phyloP scores from a whole-genome alignment of 2,113 vertebrate species.

The Laterallus jamaicensis region DNA sequence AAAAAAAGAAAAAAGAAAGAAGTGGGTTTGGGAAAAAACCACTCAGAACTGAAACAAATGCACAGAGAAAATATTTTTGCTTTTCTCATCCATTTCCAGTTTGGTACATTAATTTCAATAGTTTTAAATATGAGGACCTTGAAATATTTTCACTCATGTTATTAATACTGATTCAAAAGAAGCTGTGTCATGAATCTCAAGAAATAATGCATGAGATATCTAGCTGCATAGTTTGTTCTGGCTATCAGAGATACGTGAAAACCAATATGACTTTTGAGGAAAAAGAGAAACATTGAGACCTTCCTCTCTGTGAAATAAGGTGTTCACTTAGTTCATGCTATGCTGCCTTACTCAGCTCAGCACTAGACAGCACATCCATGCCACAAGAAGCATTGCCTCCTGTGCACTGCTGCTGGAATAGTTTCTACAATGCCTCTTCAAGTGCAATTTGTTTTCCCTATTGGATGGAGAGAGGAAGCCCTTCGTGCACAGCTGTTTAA shows the following conservation, averaged over 20 bases:
- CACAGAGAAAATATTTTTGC: background rate
- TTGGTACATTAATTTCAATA: background rate
- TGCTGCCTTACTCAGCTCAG: background rate
- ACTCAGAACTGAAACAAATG: background rate
- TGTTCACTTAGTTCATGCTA: background rate
- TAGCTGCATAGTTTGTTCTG: conserved; percentile 13
- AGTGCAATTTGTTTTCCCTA: background rate
- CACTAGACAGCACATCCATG: background rate
- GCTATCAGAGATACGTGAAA: background rate
- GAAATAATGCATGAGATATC: background rate
- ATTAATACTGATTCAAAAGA: conserved; percentile 1
- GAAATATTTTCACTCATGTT: background rate
- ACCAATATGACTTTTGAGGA: background rate
- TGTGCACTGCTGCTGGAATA: background rate
- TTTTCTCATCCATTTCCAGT: background rate
- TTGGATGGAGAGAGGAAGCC: background rate
- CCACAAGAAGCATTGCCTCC: background rate
- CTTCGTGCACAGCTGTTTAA: background rate
- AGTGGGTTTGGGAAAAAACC: background rate
- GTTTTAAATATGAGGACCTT: background rate
- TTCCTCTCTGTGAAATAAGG: background rate
- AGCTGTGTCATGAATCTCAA: background rate
- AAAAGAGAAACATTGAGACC: background rate
- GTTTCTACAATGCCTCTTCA: background rate
- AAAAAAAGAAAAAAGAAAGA: background rate